Percentiles rank a stretch among this genome's conserved stretches.
phyloP scores from a whole-genome alignment of 2,888 invertebrate genomes.

The Agrochola macilenta region DNA sequence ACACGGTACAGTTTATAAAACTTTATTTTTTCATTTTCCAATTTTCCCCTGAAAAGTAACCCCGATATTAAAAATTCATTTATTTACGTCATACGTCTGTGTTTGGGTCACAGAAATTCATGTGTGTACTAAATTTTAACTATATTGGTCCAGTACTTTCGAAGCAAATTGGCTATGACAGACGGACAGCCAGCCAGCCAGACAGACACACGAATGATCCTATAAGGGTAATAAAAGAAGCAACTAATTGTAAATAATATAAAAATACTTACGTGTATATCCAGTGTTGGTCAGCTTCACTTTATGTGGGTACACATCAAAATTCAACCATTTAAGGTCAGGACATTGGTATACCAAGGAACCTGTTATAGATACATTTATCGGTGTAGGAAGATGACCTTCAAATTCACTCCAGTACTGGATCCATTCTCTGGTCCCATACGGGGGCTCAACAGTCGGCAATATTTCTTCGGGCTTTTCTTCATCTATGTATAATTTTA shows the following conservation, averaged over 20 bases:
- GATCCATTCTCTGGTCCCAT: constrained; percentile 82
- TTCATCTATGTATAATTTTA: constrained; percentile 10
- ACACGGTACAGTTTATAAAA: too few species aligned
- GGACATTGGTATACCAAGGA: constrained; percentile 83
- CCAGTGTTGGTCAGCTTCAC: constrained; percentile 93
- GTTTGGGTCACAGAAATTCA: too few species aligned
- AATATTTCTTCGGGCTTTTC: constrained; percentile 61
- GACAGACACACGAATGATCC: too few species aligned
- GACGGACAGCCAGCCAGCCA: too few species aligned
- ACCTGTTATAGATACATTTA: constrained; percentile 83
- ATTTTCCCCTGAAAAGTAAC: too few species aligned
- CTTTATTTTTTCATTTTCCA: too few species aligned
- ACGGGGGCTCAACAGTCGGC: constrained; percentile 66
- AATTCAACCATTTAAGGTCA: constrained; percentile 90
- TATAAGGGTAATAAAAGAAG: too few species aligned
- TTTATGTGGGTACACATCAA: constrained; percentile 91
- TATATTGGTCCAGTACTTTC: too few species aligned
- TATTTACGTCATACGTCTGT: too few species aligned
- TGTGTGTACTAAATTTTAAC: too few species aligned
- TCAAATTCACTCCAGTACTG: constrained; percentile 80
- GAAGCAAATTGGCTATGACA: too few species aligned
- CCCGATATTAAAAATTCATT: too few species aligned
- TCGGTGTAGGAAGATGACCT: constrained; percentile 82
- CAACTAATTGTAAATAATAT: neutral
- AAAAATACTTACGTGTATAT: constrained; percentile 87